phyloP scores from a whole-genome alignment of 2,113 vertebrate species.

The Amphilophus citrinellus region DNA sequence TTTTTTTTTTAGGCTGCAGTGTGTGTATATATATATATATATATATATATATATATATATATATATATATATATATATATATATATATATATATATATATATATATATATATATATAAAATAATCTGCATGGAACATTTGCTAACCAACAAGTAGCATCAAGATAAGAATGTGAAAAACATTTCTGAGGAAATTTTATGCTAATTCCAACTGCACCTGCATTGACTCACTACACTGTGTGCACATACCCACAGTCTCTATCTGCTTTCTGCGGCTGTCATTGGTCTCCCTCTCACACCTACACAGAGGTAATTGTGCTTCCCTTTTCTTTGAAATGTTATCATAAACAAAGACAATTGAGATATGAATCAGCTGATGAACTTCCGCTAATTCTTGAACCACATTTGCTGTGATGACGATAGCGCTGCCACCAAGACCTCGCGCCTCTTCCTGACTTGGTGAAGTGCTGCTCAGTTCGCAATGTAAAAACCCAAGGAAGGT shows the following conservation, averaged over 20 bases:
- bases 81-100: no score
- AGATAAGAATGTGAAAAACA: conserved; percentile 40
- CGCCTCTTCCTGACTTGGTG: conserved; percentile 6
- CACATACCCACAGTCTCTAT: conserved; percentile 31
- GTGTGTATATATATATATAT: not conserved
- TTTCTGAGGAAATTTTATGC: conserved; percentile 33
- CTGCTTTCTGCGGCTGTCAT: conserved; percentile 4
- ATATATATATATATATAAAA: no score
- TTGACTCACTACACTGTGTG: not conserved
- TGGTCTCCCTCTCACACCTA: not conserved
- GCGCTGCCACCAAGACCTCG: not conserved
- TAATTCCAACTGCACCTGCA: not conserved
- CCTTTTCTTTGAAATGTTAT: conserved; percentile 56
- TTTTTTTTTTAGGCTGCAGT: not conserved
- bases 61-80: no score
- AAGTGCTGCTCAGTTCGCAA: not conserved
- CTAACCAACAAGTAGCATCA: not conserved
- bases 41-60: no score
- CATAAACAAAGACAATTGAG: conserved; percentile 2
- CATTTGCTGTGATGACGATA: conserved; percentile 20
- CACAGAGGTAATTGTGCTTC: conserved; percentile 38
- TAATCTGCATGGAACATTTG: conserved; percentile 23
- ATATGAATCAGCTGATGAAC: conserved; percentile 48
- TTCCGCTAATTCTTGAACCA: conserved; percentile 38
- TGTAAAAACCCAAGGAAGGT: conserved; percentile 21